phyloP scores from a whole-genome alignment of 2,113 vertebrate genomes.

The Xyliphius kryptos region DNA sequence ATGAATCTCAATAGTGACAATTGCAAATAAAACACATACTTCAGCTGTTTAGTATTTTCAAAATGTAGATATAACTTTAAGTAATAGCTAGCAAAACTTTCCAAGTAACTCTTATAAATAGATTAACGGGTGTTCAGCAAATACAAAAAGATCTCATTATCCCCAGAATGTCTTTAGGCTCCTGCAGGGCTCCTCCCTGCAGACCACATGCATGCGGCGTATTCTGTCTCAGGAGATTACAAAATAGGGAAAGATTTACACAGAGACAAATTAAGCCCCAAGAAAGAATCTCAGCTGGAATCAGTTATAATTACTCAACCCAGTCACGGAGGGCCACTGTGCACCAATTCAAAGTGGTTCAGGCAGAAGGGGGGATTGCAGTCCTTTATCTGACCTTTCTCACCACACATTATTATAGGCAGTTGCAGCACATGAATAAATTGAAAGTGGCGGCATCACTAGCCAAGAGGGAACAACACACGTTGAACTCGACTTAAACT shows the following conservation, averaged over 20 bases:
- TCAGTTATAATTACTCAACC: constrained; percentile 35
- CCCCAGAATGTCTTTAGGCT: constrained; percentile 12
- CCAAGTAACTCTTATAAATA: neutral
- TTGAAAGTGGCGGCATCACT: constrained; percentile 1
- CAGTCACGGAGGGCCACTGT: constrained; percentile 15
- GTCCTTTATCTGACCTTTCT: constrained; percentile 44
- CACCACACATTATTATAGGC: constrained; percentile 26
- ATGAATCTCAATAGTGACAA: too few relatives aligned
- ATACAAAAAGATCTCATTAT: constrained; percentile 28
- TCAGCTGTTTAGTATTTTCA: too few relatives aligned
- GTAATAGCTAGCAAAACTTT: neutral
- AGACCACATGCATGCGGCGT: constrained; percentile 29
- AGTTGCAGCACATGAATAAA: constrained; percentile 16
- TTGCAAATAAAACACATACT: too few relatives aligned
- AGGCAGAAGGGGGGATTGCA: constrained; percentile 9
- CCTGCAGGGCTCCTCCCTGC: constrained; percentile 21
- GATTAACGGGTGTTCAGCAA: neutral
- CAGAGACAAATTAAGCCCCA: constrained; percentile 31
- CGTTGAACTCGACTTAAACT: constrained; percentile 15
- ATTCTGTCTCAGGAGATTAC: constrained; percentile 35
- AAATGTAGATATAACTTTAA: too few relatives aligned
- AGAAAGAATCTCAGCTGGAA: constrained; percentile 25
- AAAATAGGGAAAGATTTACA: constrained; percentile 35
- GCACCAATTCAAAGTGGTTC: constrained; percentile 16
- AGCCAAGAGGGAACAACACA: neutral